Base-by-base conservation (phyloP, 2,797 vertebrate species). In the Gambusia yucatana region DNA sequence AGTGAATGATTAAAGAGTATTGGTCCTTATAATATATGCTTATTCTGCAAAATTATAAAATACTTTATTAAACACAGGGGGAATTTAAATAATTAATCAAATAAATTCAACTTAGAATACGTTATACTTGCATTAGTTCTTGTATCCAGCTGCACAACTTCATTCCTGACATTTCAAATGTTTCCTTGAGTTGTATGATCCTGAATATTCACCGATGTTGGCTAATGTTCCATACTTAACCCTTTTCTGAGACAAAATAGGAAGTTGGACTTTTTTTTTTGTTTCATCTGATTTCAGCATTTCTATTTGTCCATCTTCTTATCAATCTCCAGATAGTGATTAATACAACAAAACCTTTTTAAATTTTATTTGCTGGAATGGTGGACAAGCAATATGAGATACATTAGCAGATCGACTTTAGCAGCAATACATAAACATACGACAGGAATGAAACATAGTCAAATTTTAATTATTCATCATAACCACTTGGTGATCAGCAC, bases 1-100 rank as follows among this genome's bases (percentile, higher is more conserved):
- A 74, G 44, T 76, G 81, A 85, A 81, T 83, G 78, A 78, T 61
- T 57, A 88, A 77, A 75, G 77, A 55, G 82, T 5, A 16, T 14
- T 57, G 10, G 9, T 9, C 9, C 20, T 65, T 33, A 7, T 36
- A 33, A 33, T 17, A 3, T 33, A 17, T 17, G 8, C 28, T 6
- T 16, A 7, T 63, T 17, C n/a, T 59, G 10, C n/a, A 13, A 59
- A 59, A 59, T 59, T 28, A 52, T 5, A 59, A 39, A 57, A 28
- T n/a, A 28, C 55, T 5, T 57, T 13, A 55, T 55, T 13, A 57
- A 57, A 28, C 52, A 10, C 3, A 55, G 3, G 25, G 52, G 52
- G 9, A 30, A 59, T 28, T 13, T 28, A 28, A 59, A 57, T 57
- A 28, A 52, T 52, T 52, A 52, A 13, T 57, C n/a, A 57, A 57